Evolutionary conservation across 1,140 invertebrate species (phyloP).

Genomic region (Penaeus indicus): DNA sequence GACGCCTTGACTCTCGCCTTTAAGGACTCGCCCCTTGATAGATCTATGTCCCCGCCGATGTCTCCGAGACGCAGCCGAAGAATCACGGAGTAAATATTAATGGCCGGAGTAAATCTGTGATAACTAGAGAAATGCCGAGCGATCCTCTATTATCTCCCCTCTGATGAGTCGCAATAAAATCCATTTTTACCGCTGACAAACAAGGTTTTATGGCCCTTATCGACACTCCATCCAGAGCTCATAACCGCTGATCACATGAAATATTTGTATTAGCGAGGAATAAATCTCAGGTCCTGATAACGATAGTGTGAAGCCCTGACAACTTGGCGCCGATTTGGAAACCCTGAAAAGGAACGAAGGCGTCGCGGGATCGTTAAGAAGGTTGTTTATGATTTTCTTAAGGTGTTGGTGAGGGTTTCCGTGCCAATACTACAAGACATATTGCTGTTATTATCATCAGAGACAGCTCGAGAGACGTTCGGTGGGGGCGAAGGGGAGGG

Average conservation of each 20-base stretch:
- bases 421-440: slow-evolving; percentile 41
- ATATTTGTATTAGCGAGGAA: slow-evolving; percentile 48
- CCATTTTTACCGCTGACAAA: slow-evolving; percentile 7
- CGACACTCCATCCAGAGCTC: slow-evolving; percentile 17
- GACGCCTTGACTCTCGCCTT: not conserved
- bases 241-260: slow-evolving; percentile 58
- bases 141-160: not conserved
- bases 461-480: slow-evolving; percentile 6
- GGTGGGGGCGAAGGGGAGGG: not conserved
- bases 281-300: slow-evolving; percentile 44
- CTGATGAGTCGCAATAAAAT: slow-evolving; percentile 33
- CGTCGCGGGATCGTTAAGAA: not conserved
- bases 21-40: not conserved
- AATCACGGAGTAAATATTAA: slow-evolving; percentile 56
- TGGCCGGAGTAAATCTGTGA: slow-evolving; percentile 44
- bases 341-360: not conserved
- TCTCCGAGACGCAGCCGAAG: slow-evolving; percentile 22
- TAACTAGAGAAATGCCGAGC: not conserved
- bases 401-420: slow-evolving; percentile 1
- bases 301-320: not conserved
- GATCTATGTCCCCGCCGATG: not conserved
- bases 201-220: slow-evolving; percentile 29
- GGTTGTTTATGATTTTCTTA: not conserved
- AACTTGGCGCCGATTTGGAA: not conserved
- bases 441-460: slow-evolving; percentile 8